phyloP scores from a whole-genome alignment of 92 coral and sea anemone species.

The Porites lobata region DNA sequence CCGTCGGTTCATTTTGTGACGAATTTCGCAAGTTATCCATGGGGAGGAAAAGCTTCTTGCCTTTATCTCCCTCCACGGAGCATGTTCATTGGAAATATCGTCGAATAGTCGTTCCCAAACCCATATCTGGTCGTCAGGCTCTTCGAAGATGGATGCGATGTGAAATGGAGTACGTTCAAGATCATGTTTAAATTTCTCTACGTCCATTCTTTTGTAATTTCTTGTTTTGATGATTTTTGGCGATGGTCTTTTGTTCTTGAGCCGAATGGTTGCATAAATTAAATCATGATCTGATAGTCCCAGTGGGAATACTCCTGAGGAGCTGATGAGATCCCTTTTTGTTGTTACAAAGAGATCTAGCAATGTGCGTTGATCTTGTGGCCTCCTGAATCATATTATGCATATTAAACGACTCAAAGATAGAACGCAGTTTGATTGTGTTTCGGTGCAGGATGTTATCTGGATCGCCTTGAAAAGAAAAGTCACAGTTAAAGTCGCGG shows the following conservation, averaged over 20 bases:
- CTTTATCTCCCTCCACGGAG: constrained; percentile 37
- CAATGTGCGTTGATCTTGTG: constrained; percentile 23
- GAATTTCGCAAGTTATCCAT: constrained; percentile 22
- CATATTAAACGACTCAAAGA: constrained; percentile 51
- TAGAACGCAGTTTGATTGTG: constrained; percentile 20
- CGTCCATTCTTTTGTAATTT: constrained; percentile 1
- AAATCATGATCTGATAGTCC: constrained; percentile 27
- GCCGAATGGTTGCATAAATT: constrained; percentile 1
- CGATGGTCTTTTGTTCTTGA: too few species aligned
- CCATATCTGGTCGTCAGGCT: constrained; percentile 51
- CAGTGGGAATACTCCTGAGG: constrained; percentile 42
- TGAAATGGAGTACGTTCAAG: constrained; percentile 30
- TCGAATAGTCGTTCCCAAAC: constrained; percentile 24
- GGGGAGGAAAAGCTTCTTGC: not conserved
- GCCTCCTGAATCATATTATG: constrained; percentile 41
- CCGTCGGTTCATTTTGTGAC: constrained; percentile 34
- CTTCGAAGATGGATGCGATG: constrained; percentile 19
- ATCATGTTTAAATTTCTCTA: constrained; percentile 21
- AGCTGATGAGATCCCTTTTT: constrained; percentile 34
- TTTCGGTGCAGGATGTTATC: constrained; percentile 13
- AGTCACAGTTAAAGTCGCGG: constrained; percentile 57
- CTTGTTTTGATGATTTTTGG: too few species aligned
- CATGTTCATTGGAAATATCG: constrained; percentile 27
- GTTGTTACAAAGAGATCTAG: constrained; percentile 46
- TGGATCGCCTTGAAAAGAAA: constrained; percentile 22